Conservation (phyloP, 30 jellyfish, hydroid and myxozoan genomes). For the Turritopsis dohrnii region DNA sequence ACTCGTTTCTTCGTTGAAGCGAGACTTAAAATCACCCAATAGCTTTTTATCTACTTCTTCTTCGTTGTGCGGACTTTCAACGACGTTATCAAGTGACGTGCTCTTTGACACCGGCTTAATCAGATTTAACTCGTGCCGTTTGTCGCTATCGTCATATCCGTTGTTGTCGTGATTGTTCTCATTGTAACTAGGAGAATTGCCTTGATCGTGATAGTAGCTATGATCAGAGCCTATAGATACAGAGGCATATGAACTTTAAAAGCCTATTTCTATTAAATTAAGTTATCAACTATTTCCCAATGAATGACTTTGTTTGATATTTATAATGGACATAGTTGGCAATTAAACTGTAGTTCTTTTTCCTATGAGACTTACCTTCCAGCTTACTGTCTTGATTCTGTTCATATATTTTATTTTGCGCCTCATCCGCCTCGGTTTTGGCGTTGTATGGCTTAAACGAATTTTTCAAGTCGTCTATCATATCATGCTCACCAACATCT, state of each 20-base stretch:
- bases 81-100: background rate
- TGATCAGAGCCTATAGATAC: background rate
- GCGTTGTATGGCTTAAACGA: background rate
- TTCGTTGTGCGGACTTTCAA: slow-evolving; percentile 7
- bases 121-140: background rate
- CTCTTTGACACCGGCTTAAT: background rate
- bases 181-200: background rate
- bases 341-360: too few species aligned
- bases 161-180: background rate
- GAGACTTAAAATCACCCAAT: background rate
- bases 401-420: background rate
- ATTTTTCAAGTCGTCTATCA: background rate
- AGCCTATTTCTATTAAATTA: too few species aligned
- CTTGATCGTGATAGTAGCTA: background rate
- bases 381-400: slow-evolving; percentile 16
- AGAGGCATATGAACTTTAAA: too few species aligned
- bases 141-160: background rate
- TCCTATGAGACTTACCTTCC: slow-evolving; percentile 14
- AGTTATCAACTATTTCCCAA: too few species aligned
- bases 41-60: slow-evolving; percentile 14
- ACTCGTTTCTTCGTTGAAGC: slow-evolving; percentile 18
- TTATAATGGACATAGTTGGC: too few species aligned
- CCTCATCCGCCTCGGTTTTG: background rate
- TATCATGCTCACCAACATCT: background rate
- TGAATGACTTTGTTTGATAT: too few species aligned